Evolutionary conservation across 2,113 vertebrate species (phyloP), one percentile per base, ranked within the genome.

Genomic region (Macroglossus sobrinus): DNA sequence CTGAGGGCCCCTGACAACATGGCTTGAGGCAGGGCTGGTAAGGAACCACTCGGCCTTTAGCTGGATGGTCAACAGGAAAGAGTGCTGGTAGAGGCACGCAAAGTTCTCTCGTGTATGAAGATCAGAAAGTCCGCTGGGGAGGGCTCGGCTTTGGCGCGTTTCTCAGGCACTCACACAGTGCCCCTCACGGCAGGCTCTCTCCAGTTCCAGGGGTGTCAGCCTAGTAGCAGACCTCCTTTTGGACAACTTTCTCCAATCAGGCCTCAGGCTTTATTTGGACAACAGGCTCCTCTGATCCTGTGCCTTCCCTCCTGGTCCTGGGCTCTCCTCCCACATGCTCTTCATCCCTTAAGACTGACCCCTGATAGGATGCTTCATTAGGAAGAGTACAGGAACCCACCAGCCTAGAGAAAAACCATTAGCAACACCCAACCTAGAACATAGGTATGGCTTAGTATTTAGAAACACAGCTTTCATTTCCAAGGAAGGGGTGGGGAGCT

Each of bases 401-500:
- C 30, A 93, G 13, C 30, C 74, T 76, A 33, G 24, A 91, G 38
- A 5, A 26, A 76, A 91, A 78, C 13, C 61, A 81, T 43, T 84
- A 84, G 43, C 50, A 22, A 50, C n/a, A 9, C 24, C 12, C 33
- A 30, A 55, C 24, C 53, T 47, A 68, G 9, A 21, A 79, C 38
- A 43, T 1, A 74, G 18, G 30, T 75, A 80, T 11, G 8, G 2
- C 28, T 82, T 87, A 61, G 1, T 43, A 10, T 40, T 82, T 75
- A 35, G 38, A 86, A 75, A 33, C 74, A 95, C 2, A 71, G 28
- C 6, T 72, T 94, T 81, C 16, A 38, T 86, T 81, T 47, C 53
- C 8, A 9, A 92, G 22, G 30, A 47, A 55, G 30, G 21, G 11
- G 50, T 66, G 3, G 14, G 7, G 2, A 5, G 11, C 13, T 45